Evolutionary conservation across 2,797 vertebrate species (phyloP).

Genomic region (Falco peregrinus): DNA sequence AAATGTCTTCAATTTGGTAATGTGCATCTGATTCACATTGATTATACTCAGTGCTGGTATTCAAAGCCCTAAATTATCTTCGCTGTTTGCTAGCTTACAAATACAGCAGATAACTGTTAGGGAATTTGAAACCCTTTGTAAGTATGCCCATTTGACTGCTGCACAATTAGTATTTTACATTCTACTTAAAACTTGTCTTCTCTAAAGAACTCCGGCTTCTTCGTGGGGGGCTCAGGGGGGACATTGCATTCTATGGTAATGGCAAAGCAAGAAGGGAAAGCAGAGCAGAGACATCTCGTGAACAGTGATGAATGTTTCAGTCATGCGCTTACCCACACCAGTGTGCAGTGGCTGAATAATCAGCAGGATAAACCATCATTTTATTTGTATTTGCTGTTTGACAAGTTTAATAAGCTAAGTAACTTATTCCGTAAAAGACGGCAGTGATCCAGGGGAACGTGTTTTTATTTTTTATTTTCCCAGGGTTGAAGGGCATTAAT

Average conservation of each 20-base stretch:
- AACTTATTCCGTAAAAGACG: not conserved
- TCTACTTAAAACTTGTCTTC: constrained; percentile 2
- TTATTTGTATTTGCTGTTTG: constrained; percentile 65
- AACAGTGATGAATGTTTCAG: not conserved
- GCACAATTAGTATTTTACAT: constrained; percentile 18
- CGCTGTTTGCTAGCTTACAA: constrained; percentile 53
- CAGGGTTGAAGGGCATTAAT: not conserved
- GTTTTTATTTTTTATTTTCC: constrained; percentile 12
- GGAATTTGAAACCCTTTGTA: constrained; percentile 49
- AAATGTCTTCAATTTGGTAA: constrained; percentile 72
- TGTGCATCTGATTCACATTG: constrained; percentile 66
- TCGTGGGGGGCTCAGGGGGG: not conserved
- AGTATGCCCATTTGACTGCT: not conserved
- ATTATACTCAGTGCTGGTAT: constrained; percentile 42
- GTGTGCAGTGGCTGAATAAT: not conserved
- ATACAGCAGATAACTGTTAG: constrained; percentile 33
- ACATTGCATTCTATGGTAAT: not conserved
- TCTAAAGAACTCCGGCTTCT: not conserved
- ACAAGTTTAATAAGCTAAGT: constrained; percentile 65
- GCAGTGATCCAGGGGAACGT: not conserved
- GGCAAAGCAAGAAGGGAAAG: not conserved
- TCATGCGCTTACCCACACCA: not conserved
- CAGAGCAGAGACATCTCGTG: not conserved
- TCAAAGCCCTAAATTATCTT: constrained; percentile 64
- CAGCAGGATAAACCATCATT: not conserved